Base-by-base conservation (phyloP, 2,113 vertebrate genomes). In the Zingel zingel region DNA sequence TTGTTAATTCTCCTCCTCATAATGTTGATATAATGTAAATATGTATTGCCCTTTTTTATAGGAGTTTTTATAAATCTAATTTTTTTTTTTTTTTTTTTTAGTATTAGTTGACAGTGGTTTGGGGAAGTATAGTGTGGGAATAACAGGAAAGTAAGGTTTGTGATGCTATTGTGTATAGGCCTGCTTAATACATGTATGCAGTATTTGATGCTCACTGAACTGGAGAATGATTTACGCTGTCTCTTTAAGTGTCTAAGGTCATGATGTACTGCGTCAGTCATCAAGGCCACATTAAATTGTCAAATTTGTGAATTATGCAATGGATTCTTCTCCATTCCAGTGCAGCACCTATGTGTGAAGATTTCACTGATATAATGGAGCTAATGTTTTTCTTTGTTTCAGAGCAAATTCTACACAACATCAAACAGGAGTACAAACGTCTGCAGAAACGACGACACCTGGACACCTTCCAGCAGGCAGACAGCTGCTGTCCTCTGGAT, bases 321-420 rank as follows among this genome's bases (percentile, higher is more conserved):
- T 14, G 15, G 3, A 14, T 39, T 58, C 68, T 18, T 70, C 18
- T 56, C 8, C 2, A 33, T 48, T n/a, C 18, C 39, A 57, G 4
- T 47, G 9, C 5, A 51, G 14, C 21, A 6, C 18, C 10, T 14
- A 8, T 62, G 23, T 43, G 13, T 59, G 25, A 39, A 56, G 30
- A 11, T 67, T 3, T 51, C 4, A 5, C 21, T 25, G 75, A 15
- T 25, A 15, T 6, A 45, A 65, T n/a, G 2, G 2, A 6, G 5
- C 0, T 8, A 11, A 25, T 57, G 18, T 51, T 15, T 51, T 33
- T 68, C 13, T 67, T 19, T n/a, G 8, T 71, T 75, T 75, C 87
- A 99, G 98, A 99, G 94, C 97, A 99, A 99, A 99, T 99, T 90
- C 93, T 99, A 48, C 96, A 97, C 93, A 99, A 99, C 94, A 99